Evolutionary conservation across 64 coral and sea anemone genomes (phyloP), one percentile per base, ranked within the genome.

Genomic region (Actinia tenebrosa): DNA sequence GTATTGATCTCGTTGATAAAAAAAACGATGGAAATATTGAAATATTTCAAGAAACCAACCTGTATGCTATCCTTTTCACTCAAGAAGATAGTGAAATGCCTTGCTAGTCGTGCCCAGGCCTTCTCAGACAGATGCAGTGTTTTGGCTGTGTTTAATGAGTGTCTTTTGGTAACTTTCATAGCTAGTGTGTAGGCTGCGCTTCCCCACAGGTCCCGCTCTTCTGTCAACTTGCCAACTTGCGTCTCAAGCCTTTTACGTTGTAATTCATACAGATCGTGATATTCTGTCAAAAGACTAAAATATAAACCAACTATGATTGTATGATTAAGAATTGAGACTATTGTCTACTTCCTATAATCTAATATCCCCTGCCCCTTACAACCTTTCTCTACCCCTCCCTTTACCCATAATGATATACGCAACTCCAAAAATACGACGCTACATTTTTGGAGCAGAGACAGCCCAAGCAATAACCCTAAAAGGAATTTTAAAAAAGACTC

Each of bases 21-120:
- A 37, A 37, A 37, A 37, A 0, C 30, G 0, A 37, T 37, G 30
- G 30, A 37, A 37, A 37, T 37, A 37, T 37, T 37, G 30, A 37
- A 37, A 37, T 37, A 37, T 37, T 37, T 1, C 30, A 61, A 50
- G 14, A 37, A 61, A 82, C 87, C 16, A 46, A 98, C 97, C 97
- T 99, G 90, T 83, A 95, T 92, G 22, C 97, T 99, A 55, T 99
- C 97, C 43, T 99, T 99, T 42, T 95, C 93, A 84, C 91, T 93
- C 22, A 99, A 84, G 64, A 92, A 92, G 52, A 99, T 88, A n/a
- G 89, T 91, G 77, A 99, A 99, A 86, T 99, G 97, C 68, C 90
- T 87, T 6, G 93, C 91, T 14, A 99, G 68, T 77, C 94, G 95
- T 54, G 97, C 93, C 97, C 97, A 99, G 17, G 97, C 97, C 88